Conservation (phyloP, 2,113 vertebrate species). For the Myrmophylax atrothorax region DNA sequence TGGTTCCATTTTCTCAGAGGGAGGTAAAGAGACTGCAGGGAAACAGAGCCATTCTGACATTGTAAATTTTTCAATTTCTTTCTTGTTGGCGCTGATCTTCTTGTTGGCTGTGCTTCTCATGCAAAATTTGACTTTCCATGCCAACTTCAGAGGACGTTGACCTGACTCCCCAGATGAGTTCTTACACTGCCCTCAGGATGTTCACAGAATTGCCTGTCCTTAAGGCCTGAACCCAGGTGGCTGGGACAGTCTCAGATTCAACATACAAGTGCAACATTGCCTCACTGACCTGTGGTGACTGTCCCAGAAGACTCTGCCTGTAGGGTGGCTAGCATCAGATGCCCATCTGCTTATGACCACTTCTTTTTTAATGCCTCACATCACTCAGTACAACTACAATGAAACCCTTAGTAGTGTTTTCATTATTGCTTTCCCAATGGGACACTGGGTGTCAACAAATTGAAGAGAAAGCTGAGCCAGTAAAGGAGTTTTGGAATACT, state of each 20-base stretch:
- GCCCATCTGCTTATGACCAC: background rate
- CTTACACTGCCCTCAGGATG: background rate
- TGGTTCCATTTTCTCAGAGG: background rate
- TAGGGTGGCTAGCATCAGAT: background rate
- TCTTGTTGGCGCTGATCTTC: background rate
- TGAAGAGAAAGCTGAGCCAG: background rate
- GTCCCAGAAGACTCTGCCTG: background rate
- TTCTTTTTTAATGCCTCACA: background rate
- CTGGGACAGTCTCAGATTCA: background rate
- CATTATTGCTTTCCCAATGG: background rate
- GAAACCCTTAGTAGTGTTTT: background rate
- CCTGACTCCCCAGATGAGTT: background rate
- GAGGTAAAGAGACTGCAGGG: background rate
- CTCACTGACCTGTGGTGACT: background rate
- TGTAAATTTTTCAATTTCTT: background rate
- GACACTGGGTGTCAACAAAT: background rate
- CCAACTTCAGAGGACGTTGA: background rate
- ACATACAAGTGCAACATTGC: background rate
- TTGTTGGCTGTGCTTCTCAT: background rate
- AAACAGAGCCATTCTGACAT: background rate
- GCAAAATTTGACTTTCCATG: background rate
- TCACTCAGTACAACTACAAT: background rate
- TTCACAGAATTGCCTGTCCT: background rate
- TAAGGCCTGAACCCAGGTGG: background rate
- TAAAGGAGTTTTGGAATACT: background rate